Evolutionary conservation across 2,797 vertebrate species (phyloP), one percentile per base, ranked within the genome.

Genomic region (Acrossocheilus fasciatus): DNA sequence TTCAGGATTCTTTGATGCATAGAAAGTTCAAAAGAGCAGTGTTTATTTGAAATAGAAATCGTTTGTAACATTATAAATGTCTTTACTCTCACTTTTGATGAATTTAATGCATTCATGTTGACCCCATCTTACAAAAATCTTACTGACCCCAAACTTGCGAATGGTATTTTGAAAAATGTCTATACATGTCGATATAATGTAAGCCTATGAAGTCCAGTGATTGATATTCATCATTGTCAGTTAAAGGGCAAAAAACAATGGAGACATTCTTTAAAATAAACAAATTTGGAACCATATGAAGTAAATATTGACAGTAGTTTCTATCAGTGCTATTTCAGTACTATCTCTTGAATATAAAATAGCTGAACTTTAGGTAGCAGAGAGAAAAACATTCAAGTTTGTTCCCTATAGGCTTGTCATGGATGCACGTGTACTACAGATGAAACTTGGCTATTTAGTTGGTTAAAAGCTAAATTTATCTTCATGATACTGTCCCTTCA

Each of bases 401-500:
- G 26, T 20, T 81, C 11, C 43, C 30, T 20, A 1, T 12, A 50
- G 43, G 17, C 66, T 69, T 57, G 34, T 64, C 64, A 15, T 52
- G 34, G 15, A 8, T 79, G 76, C 47, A 54, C 66, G 47, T 45
- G 54, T 34, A 77, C 78, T 8, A 3, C 81, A 82, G 70, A 52
- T 86, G 43, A 83, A 88, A 78, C 73, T 50, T 86, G 0, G 54
- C 45, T 64, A 50, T 45, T 41, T 59, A 39, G 68, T 72, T 76
- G 5, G 36, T 62, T 77, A 20, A 81, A 86, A 41, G 69, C 52
- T 82, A 75, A n/a, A 86, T 82, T 83, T 34, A 79, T 88, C 73
- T 84, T 85, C 41, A 78, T 86, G 86, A 90, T 75, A 50, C n/a
- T 77, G 81, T 68, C 74, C 23, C 68, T 83, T 81, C 54, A 39